Percentiles rank a stretch among this genome's conserved stretches.
Conservation (phyloP, 2,797 vertebrate species). For the Epinephelus awoara region DNA sequence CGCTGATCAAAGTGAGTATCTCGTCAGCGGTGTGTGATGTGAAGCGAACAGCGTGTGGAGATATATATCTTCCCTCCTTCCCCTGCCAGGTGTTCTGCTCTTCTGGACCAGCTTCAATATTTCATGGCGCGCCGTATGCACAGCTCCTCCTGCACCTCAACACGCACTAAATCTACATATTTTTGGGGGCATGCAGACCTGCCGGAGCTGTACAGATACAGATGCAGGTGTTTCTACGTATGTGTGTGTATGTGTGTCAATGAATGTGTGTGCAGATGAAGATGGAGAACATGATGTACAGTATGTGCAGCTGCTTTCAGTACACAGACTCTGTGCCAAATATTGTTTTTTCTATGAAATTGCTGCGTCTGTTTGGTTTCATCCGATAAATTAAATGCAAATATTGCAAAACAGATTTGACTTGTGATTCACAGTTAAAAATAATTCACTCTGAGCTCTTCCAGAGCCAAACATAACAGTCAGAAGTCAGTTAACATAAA, state of each 20-base stretch:
- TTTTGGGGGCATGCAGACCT: constrained; percentile 47
- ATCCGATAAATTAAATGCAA: background rate
- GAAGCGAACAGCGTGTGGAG: constrained; percentile 34
- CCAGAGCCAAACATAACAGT: too few species aligned
- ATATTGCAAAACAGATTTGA: background rate
- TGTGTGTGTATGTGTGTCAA: background rate
- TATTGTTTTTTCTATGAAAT: background rate
- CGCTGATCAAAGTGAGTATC: constrained; percentile 66
- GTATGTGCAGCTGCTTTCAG: constrained; percentile 45
- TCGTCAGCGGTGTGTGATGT: constrained; percentile 36
- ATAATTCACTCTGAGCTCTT: background rate
- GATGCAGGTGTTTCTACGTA: constrained; percentile 47
- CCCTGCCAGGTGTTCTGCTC: constrained; percentile 73
- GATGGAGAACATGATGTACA: constrained; percentile 33
- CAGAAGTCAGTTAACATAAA: too few species aligned
- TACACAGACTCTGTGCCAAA: background rate
- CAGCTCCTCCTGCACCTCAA: constrained; percentile 54
- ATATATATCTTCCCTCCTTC: constrained; percentile 34
- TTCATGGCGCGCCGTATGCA: constrained; percentile 71
- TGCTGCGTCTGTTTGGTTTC: constrained; percentile 1
- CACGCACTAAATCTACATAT: constrained; percentile 58
- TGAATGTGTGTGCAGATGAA: constrained; percentile 4
- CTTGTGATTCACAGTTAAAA: background rate
- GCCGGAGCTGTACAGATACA: constrained; percentile 11
- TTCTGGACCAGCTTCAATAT: constrained; percentile 75